phyloP scores from a whole-genome alignment of 2,113 vertebrate genomes.

The Megalops atlanticus region DNA sequence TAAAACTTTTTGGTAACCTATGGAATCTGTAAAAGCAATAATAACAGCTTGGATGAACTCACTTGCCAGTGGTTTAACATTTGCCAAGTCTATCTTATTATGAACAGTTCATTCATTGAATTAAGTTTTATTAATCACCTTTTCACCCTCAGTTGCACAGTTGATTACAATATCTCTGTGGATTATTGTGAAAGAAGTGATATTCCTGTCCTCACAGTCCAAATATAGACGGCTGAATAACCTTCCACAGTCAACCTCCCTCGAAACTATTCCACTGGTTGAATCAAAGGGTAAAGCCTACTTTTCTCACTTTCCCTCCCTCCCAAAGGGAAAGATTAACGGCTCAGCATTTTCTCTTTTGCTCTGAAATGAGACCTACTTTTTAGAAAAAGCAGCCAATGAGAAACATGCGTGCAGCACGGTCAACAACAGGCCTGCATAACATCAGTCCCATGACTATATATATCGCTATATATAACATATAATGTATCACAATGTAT shows the following conservation, averaged over 20 bases:
- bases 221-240: constrained; percentile 81
- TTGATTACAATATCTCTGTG: constrained; percentile 94
- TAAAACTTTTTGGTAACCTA: no score
- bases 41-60: neutral
- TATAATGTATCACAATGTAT: no score
- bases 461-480: no score
- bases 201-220: constrained; percentile 85
- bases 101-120: neutral
- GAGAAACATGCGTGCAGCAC: no score
- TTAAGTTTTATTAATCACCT: neutral
- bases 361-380: neutral
- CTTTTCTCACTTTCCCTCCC: no score
- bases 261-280: constrained; percentile 91
- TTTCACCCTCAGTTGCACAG: constrained; percentile 59
- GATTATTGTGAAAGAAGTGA: constrained; percentile 96
- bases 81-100: no score
- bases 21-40: neutral
- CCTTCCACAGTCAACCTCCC: constrained; percentile 75
- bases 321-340: neutral
- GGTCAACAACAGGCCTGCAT: no score
- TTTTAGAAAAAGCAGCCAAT: no score
- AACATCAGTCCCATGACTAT: no score
- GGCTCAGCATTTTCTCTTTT: neutral
- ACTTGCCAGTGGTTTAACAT: neutral
- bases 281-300: constrained; percentile 81